phyloP scores from a whole-genome alignment of 2,113 vertebrate genomes.

The Corythoichthys intestinalis region DNA sequence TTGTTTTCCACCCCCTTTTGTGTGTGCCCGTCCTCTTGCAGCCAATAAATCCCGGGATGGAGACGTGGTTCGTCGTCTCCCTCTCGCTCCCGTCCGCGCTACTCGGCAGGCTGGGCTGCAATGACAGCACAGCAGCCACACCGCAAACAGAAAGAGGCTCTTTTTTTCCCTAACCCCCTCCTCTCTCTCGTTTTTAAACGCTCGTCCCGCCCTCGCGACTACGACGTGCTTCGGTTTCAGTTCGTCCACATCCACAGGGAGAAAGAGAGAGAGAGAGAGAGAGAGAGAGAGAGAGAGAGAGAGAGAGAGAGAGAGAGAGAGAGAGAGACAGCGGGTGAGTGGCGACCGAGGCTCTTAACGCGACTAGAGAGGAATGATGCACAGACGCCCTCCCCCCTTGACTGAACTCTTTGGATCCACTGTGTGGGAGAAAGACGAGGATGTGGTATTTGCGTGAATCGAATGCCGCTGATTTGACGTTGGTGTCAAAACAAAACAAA shows the following conservation, averaged over 20 bases:
- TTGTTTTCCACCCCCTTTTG: not conserved
- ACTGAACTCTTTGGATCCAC: constrained; percentile 6
- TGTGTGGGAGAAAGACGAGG: not conserved
- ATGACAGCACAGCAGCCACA: constrained; percentile 56
- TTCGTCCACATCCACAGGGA: not conserved
- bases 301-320: not conserved
- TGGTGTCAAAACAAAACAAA: not conserved
- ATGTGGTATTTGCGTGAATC: not conserved
- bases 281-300: too few species aligned
- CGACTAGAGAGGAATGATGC: not conserved
- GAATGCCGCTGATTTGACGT: not conserved
- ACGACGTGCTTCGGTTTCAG: not conserved
- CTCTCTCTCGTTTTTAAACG: not conserved
- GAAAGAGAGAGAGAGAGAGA: not conserved
- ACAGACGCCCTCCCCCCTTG: not conserved
- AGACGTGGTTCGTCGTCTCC: constrained; percentile 26
- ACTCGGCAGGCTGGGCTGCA: constrained; percentile 68
- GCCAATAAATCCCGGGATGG: constrained; percentile 56
- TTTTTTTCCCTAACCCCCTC: not conserved
- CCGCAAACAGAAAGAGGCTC: constrained; percentile 50
- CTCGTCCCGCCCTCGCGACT: constrained; percentile 1
- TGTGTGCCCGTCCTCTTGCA: constrained; percentile 41
- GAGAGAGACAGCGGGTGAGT: not conserved
- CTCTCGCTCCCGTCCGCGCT: constrained; percentile 48
- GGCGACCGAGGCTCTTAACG: not conserved